Conservation (phyloP, 2,888 invertebrate genomes). For the Papilio protenor region DNA sequence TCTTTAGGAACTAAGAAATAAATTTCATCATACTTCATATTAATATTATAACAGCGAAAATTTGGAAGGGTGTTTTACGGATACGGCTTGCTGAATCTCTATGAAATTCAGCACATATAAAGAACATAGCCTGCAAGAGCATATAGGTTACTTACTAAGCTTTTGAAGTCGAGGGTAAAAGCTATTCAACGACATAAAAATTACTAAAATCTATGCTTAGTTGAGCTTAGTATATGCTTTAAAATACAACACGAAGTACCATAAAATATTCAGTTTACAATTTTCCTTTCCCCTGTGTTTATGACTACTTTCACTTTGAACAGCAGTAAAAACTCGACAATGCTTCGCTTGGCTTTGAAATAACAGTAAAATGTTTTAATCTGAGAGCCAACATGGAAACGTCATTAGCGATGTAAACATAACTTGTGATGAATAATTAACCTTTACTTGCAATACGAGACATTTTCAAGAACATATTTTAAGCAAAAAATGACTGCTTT, state of each 20-base stretch:
- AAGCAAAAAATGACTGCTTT: neutral
- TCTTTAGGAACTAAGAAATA: neutral
- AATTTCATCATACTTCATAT: neutral
- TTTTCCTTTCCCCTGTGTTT: slow-evolving; percentile 2
- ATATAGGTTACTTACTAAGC: too few species aligned
- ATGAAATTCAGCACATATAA: too few species aligned
- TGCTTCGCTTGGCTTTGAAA: neutral
- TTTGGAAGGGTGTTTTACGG: too few species aligned
- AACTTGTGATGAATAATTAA: neutral
- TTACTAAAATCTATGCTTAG: neutral
- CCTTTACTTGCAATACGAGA: neutral
- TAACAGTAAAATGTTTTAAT: slow-evolving; percentile 13
- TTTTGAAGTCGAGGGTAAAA: too few species aligned
- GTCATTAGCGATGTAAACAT: slow-evolving; percentile 7
- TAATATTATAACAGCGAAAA: too few species aligned
- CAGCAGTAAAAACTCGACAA: slow-evolving; percentile 16
- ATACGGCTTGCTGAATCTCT: too few species aligned
- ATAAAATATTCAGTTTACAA: neutral
- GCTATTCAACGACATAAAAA: neutral
- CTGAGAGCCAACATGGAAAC: slow-evolving; percentile 22
- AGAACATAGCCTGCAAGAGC: too few species aligned
- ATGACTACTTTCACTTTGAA: neutral
- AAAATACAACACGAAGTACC: neutral
- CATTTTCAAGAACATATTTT: neutral
- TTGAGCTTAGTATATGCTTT: neutral